Evolutionary conservation across 2,113 vertebrate species (phyloP), one percentile per base, ranked within the genome.

Genomic region (Globicephala melas): DNA sequence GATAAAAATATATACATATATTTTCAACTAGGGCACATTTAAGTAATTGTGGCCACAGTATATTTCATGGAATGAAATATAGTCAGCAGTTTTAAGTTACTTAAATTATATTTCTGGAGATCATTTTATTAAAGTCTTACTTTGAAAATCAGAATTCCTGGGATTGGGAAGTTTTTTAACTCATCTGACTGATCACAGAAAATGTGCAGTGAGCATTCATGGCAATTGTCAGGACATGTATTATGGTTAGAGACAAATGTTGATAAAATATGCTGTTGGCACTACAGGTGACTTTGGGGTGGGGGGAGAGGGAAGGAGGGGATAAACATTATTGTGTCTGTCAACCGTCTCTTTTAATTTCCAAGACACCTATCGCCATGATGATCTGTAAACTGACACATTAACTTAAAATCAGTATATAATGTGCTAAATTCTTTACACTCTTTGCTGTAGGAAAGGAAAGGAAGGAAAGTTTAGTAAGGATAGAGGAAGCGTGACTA

Each of bases 381-480:
- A 91, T 68, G 41, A 92, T 71, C 58, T 94, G 33, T 41, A 96
- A 92, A 91, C 44, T 84, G 58, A 90, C 31, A 70, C 38, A 53
- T 36, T 83, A 79, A 47, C 23, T 31, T 89, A 38, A 85, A 92
- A 71, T 60, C 53, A 50, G 38, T 38, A 65, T 63, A 8, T 50
- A 50, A 38, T 31, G 21, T 55, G 17, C 58, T 70, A 20, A 41
- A 9, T 93, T 53, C n/a, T 67, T 81, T 91, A 50, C 25, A 38
- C 8, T 55, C 47, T 81, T 31, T 86, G 20, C 38, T 77, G 3
- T 20, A 41, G 21, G 36, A 79, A 0, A 21, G 41, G 9, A 60
- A 82, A 50, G 31, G 28, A 44, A 94, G 58, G 50, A 53, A 9
- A 26, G 7, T 5, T 63, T 11, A 8, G 17, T 36, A 38, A 33